These are phyloP conservation scores for Acrocyrtus sp. DNA, from an alignment of 2,888 invertebrate species.

Conservation along the genomic window DNA sequence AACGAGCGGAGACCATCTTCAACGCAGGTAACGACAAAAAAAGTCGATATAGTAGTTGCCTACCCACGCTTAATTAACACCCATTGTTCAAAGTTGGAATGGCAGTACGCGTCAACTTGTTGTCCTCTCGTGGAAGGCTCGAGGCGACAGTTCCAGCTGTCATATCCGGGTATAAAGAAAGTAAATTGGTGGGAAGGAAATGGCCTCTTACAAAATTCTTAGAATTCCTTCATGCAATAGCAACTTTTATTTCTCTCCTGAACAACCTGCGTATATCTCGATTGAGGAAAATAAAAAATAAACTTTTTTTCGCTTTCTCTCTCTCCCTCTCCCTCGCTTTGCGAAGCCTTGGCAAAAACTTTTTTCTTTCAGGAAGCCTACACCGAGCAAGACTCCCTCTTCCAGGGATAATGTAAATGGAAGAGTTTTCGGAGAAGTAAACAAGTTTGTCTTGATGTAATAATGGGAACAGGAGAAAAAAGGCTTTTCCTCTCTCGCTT, in stretches of 20 bases:
- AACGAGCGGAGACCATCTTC: conserved; percentile 76
- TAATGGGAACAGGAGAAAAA: background rate
- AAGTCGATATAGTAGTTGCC: background rate
- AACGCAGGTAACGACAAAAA: conserved; percentile 70
- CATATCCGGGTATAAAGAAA: background rate
- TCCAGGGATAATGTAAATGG: background rate
- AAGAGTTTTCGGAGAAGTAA: background rate
- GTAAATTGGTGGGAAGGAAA: background rate
- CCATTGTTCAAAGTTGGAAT: background rate
- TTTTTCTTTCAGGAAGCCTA: background rate
- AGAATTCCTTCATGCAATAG: background rate
- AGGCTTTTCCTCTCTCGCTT: background rate
- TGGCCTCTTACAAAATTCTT: background rate
- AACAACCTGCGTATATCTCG: background rate
- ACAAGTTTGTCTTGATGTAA: background rate
- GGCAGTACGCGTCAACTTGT: background rate
- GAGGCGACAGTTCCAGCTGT: background rate
- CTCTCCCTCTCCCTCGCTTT: background rate
- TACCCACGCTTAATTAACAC: background rate
- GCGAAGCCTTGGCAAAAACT: background rate
- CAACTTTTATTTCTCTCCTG: background rate
- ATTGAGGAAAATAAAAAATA: background rate
- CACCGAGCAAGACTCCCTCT: background rate
- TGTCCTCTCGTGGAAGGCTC: background rate
- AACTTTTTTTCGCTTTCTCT: too few species aligned